Conservation (phyloP, 1,140 invertebrate genomes). For the Charaxes varanes region DNA sequence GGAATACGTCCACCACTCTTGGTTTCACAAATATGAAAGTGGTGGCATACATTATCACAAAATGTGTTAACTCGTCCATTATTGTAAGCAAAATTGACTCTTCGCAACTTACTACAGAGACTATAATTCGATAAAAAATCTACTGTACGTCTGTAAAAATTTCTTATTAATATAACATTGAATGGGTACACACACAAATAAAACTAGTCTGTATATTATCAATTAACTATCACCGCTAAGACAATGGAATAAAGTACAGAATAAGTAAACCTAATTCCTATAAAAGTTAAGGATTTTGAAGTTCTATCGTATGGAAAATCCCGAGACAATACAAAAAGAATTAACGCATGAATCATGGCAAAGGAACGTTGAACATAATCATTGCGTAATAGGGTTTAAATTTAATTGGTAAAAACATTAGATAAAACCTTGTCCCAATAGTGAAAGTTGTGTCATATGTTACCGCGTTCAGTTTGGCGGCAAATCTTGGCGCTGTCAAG, state of each 20-base stretch:
- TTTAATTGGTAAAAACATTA: slow-evolving; percentile 14
- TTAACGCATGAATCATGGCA: slow-evolving; percentile 23
- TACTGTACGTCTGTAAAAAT: slow-evolving; percentile 6
- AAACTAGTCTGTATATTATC: slow-evolving; percentile 1
- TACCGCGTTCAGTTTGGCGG: slow-evolving; percentile 50
- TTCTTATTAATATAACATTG: slow-evolving; percentile 15
- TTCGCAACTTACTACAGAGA: not conserved
- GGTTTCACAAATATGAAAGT: slow-evolving; percentile 55
- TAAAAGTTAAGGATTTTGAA: slow-evolving; percentile 24
- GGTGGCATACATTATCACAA: slow-evolving; percentile 12
- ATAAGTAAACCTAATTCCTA: slow-evolving; percentile 2
- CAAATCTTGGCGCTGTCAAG: slow-evolving; percentile 37
- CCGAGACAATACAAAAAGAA: slow-evolving; percentile 9
- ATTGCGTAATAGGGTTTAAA: slow-evolving; percentile 18
- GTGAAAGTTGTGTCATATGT: slow-evolving; percentile 50
- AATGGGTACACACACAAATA: slow-evolving; percentile 43
- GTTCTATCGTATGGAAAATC: slow-evolving; percentile 24
- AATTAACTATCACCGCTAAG: slow-evolving; percentile 11
- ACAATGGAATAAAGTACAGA: slow-evolving; percentile 6
- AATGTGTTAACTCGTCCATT: slow-evolving; percentile 6
- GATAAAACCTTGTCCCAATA: slow-evolving; percentile 38
- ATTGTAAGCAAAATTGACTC: slow-evolving; percentile 5
- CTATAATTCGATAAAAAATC: slow-evolving; percentile 1
- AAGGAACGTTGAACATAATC: slow-evolving; percentile 30
- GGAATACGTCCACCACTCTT: slow-evolving; percentile 29